Conservation (phyloP, 2,797 vertebrate genomes). For the Nyctalus aviator region DNA sequence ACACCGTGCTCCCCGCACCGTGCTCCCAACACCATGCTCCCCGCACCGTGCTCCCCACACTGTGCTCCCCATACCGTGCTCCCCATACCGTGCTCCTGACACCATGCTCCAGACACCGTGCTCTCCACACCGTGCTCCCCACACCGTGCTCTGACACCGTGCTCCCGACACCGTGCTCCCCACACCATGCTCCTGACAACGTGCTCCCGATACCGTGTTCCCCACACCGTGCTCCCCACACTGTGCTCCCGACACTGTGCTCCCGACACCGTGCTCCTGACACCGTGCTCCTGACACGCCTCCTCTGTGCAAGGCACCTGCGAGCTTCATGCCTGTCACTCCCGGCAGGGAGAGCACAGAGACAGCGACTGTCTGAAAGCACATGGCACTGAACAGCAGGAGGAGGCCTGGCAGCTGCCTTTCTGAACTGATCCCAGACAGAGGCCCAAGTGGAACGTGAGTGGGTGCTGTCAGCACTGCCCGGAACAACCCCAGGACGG, state of each 20-base stretch:
- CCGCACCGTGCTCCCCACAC: too few relatives aligned
- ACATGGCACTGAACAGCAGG: not conserved
- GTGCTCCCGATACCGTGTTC: not conserved
- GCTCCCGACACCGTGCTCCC: not conserved
- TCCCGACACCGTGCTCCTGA: not conserved
- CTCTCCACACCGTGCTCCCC: not conserved
- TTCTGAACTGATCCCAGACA: not conserved
- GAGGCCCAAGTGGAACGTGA: not conserved
- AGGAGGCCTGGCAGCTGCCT: not conserved
- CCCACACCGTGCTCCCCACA: not conserved
- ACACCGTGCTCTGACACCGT: too few relatives aligned
- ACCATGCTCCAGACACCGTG: too few relatives aligned
- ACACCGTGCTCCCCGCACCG: not conserved
- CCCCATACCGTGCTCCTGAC: too few relatives aligned
- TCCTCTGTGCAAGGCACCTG: not conserved
- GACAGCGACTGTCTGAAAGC: not conserved
- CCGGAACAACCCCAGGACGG: fast-evolving
- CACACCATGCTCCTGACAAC: not conserved
- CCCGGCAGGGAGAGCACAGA: not conserved
- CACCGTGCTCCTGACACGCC: not conserved
- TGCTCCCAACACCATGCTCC: too few relatives aligned
- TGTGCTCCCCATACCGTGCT: too few relatives aligned
- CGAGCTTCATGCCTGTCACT: not conserved
- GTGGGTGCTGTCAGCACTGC: fast-evolving
- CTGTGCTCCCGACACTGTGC: not conserved